A percentile compares a stretch with the other conserved stretches of the same genome.
Conservation (phyloP, 37 sponge, comb jelly and placozoan species). For the Halichondria panicea region DNA sequence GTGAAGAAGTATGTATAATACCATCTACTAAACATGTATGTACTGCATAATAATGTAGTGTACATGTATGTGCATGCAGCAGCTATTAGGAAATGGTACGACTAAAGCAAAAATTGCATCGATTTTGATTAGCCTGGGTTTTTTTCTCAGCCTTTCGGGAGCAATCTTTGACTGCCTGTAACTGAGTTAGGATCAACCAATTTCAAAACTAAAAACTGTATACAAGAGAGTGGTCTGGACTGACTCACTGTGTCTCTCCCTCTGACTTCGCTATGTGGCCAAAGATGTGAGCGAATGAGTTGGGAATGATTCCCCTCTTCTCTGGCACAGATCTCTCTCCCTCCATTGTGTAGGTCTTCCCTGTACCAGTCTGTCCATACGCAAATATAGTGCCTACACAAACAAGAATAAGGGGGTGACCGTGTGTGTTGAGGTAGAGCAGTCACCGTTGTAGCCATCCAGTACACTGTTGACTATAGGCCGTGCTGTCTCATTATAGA, state of each 20-base stretch:
- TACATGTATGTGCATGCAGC: neutral
- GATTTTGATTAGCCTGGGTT: too few relatives aligned
- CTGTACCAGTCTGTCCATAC: constrained; percentile 99
- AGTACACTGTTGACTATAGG: constrained; percentile 93
- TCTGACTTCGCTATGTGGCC: constrained; percentile 82
- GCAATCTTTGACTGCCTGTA: too few relatives aligned
- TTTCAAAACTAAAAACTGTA: neutral
- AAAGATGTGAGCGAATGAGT: constrained; percentile 95
- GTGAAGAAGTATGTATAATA: neutral
- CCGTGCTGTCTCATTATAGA: constrained; percentile 89
- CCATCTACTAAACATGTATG: neutral
- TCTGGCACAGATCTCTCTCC: constrained; percentile 80
- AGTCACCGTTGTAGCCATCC: constrained; percentile 95
- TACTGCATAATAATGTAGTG: neutral
- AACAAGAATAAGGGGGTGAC: neutral
- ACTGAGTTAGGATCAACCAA: too few relatives aligned
- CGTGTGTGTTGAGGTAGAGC: neutral
- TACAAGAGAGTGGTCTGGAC: neutral
- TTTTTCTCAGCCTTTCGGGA: too few relatives aligned
- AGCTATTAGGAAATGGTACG: too few relatives aligned
- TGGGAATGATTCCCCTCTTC: constrained; percentile 92
- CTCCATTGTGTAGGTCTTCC: constrained; percentile 98
- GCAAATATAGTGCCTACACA: constrained; percentile 96
- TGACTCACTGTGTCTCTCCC: constrained; percentile 58
- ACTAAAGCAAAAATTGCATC: too few relatives aligned